phyloP scores from a whole-genome alignment of 1,140 invertebrate genomes.

The Zaprionus tsacasi region DNA sequence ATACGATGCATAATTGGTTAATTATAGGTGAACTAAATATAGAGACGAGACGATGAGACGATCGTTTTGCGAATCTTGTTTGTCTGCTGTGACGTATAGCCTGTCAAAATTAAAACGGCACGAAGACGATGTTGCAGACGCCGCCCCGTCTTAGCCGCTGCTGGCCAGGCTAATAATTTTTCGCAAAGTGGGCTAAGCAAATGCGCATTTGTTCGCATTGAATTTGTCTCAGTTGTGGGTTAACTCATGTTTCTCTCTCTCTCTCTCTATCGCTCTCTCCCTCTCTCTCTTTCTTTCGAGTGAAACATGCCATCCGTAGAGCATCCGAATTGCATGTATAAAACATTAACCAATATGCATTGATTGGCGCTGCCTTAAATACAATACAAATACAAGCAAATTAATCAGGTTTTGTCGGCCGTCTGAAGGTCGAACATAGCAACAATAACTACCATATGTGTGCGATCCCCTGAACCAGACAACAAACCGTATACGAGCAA shows the following conservation, averaged over 20 bases:
- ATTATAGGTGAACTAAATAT: constrained; percentile 51
- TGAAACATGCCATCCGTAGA: constrained; percentile 61
- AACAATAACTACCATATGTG: constrained; percentile 29
- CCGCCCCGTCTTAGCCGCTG: constrained; percentile 28
- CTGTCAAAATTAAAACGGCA: constrained; percentile 56
- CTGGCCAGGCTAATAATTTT: constrained; percentile 29
- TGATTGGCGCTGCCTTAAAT: constrained; percentile 42
- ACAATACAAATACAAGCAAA: constrained; percentile 40
- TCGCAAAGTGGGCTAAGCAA: constrained; percentile 69
- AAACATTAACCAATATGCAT: constrained; percentile 60
- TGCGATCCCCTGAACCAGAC: constrained; percentile 20
- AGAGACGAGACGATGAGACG: constrained; percentile 35
- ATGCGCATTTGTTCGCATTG: constrained; percentile 54
- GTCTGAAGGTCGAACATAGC: constrained; percentile 39
- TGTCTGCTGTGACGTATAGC: constrained; percentile 35
- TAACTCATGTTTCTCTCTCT: background rate
- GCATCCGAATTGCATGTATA: constrained; percentile 64
- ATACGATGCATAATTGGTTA: constrained; percentile 59
- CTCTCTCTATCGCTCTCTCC: background rate
- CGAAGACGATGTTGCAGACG: constrained; percentile 4
- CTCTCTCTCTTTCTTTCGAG: constrained; percentile 15
- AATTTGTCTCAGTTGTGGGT: constrained; percentile 48
- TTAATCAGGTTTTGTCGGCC: constrained; percentile 52
- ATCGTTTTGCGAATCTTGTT: constrained; percentile 37
- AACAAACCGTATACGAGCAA: constrained; percentile 17